Evolutionary conservation across 2,888 invertebrate species (phyloP).

Genomic region (Spisula solida): DNA sequence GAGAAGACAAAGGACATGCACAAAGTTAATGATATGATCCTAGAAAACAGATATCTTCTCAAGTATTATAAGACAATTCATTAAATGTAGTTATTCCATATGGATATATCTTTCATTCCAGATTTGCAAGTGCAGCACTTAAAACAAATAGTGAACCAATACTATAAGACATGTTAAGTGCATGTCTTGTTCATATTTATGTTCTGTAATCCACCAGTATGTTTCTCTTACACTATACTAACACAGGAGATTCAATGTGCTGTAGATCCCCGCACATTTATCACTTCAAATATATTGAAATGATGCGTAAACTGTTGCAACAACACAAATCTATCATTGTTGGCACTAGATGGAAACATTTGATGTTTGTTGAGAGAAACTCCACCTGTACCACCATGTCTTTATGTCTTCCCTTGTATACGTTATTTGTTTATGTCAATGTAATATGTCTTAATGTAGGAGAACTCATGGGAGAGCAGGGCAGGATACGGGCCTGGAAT

Average conservation of each 20-base stretch:
- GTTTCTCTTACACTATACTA: neutral
- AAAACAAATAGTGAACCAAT: no score
- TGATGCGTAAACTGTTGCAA: conserved; percentile 19
- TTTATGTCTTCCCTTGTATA: neutral
- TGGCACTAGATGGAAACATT: conserved; percentile 11
- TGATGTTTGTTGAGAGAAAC: neutral
- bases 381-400: neutral
- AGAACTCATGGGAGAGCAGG: neutral
- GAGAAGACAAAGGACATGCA: no score
- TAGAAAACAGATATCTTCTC: no score
- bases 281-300: conserved; percentile 23
- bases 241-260: neutral
- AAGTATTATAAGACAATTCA: no score
- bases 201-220: neutral
- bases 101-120: no score
- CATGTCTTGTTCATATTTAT: neutral
- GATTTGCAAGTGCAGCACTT: no score
- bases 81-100: no score
- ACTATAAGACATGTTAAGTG: no score
- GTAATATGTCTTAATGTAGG: neutral
- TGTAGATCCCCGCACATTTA: conserved; percentile 4
- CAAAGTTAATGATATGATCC: no score
- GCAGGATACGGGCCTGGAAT: no score
- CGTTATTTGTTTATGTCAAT: neutral
- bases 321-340: conserved; percentile 16